Conservation (phyloP, 2,888 invertebrate genomes). For the Smittia aterrima region DNA sequence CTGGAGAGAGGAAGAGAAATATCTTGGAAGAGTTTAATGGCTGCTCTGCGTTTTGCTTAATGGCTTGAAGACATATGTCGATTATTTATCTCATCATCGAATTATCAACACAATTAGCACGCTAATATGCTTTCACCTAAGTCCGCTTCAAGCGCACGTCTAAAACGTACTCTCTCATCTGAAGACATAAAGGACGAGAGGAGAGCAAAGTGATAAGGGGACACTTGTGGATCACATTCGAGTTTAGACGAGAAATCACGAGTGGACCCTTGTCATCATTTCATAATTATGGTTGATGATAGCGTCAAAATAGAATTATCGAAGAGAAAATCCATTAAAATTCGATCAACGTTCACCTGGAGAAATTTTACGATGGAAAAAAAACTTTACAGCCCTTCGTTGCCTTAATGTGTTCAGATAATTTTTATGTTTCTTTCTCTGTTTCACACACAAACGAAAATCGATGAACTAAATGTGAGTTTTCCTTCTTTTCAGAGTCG, state of each 20-base stretch:
- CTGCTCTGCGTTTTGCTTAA: background rate
- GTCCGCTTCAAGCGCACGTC: background rate
- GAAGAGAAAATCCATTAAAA: background rate
- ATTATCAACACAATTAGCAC: constrained; percentile 10
- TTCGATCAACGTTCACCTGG: background rate
- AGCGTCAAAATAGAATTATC: background rate
- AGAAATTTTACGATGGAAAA: too few relatives aligned
- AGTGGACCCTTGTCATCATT: background rate
- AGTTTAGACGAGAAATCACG: background rate
- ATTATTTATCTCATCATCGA: background rate
- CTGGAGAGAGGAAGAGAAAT: background rate
- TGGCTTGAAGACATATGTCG: background rate
- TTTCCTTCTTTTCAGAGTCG: background rate
- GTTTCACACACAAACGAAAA: background rate
- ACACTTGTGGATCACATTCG: background rate
- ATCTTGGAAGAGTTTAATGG: too few relatives aligned
- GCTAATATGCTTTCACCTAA: background rate
- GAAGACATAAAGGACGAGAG: background rate
- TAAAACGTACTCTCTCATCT: background rate
- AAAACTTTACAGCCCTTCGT: too few relatives aligned
- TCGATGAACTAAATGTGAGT: background rate
- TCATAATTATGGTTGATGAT: background rate
- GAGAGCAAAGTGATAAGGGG: too few relatives aligned
- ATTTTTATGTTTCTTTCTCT: background rate
- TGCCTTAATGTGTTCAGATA: too few relatives aligned